Conservation (phyloP, 1,140 invertebrate genomes). For the Akabosia matsudoensis region DNA sequence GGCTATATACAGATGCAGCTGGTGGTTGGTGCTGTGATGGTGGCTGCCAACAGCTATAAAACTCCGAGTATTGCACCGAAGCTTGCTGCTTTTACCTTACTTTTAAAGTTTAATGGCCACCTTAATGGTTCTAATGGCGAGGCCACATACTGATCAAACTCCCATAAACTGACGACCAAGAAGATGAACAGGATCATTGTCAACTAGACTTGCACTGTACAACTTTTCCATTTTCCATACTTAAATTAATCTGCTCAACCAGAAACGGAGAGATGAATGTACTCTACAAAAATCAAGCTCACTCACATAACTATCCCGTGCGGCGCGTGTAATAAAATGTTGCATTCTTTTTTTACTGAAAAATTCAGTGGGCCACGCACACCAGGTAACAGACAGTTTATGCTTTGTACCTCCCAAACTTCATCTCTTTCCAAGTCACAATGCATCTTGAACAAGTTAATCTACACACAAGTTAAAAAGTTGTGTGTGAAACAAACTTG, state of each 20-base stretch:
- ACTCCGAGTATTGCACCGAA: neutral
- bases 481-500: too few relatives aligned
- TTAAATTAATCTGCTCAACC: too few relatives aligned
- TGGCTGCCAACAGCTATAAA: conserved; percentile 10
- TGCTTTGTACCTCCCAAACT: too few relatives aligned
- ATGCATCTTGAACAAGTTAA: too few relatives aligned
- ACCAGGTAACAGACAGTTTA: too few relatives aligned
- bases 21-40: neutral
- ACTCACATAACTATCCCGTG: too few relatives aligned
- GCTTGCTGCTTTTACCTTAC: conserved; percentile 14
- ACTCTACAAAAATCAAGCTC: too few relatives aligned
- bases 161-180: conserved; percentile 16
- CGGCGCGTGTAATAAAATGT: neutral
- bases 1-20: neutral
- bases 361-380: too few relatives aligned
- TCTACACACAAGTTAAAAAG: too few relatives aligned
- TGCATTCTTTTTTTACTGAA: neutral
- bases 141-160: conserved; percentile 17
- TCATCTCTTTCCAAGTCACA: too few relatives aligned
- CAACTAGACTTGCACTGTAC: too few relatives aligned
- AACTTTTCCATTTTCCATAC: neutral
- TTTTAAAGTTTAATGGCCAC: conserved; percentile 17
- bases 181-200: neutral
- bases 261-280: too few relatives aligned
- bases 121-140: conserved; percentile 15